Conservation (phyloP, 2,888 invertebrate species). For the Synanthedon andrenaeformis region DNA sequence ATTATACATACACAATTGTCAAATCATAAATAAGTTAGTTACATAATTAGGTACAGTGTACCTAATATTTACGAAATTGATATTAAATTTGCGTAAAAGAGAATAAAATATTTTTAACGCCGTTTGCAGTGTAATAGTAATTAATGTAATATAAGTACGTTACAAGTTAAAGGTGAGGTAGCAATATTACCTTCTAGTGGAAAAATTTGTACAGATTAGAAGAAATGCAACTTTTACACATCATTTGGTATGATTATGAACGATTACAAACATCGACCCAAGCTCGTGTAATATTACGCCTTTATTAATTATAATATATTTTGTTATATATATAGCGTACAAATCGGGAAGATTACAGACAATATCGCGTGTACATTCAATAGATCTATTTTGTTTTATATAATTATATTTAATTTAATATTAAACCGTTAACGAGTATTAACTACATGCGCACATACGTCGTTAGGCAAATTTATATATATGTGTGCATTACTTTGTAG, state of each 20-base stretch:
- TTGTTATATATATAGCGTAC: conserved; percentile 29
- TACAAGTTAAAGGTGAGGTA: conserved; percentile 63
- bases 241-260: conserved; percentile 43
- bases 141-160: conserved; percentile 37
- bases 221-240: conserved; percentile 42
- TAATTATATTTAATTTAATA: not conserved
- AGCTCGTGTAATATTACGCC: conserved; percentile 10
- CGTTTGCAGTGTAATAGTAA: conserved; percentile 7
- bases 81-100: too few species aligned
- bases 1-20: conserved; percentile 12
- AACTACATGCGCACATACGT: conserved; percentile 55
- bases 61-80: too few species aligned
- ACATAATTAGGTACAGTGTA: too few species aligned
- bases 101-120: too few species aligned
- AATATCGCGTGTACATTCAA: conserved; percentile 37
- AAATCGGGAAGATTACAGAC: conserved; percentile 32
- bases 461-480: conserved; percentile 37
- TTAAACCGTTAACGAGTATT: conserved; percentile 38
- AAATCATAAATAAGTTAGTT: conserved; percentile 1
- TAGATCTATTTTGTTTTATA: conserved; percentile 30
- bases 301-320: not conserved
- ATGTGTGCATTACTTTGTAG: conserved; percentile 62
- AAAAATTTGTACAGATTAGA: conserved; percentile 63
- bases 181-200: conserved; percentile 66
- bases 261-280: conserved; percentile 16